Conservation (phyloP, 2,113 vertebrate genomes). For the Excalfactoria chinensis region DNA sequence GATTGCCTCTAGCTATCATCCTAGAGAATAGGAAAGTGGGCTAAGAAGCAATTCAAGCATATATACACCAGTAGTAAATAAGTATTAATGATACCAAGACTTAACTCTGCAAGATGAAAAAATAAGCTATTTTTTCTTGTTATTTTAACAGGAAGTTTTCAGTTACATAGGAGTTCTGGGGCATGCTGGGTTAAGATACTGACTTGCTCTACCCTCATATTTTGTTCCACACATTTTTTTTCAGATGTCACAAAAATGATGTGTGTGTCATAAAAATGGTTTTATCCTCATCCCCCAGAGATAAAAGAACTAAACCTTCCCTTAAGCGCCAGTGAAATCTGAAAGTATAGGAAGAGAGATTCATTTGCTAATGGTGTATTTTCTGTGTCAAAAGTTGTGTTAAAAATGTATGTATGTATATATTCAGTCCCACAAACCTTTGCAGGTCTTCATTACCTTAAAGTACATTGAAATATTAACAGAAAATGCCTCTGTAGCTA, state of each 20-base stretch:
- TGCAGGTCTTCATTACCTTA: constrained; percentile 51
- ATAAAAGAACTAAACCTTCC: constrained; percentile 59
- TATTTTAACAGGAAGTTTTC: background rate
- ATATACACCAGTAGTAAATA: background rate
- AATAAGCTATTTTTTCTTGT: background rate
- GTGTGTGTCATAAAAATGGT: background rate
- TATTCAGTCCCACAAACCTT: constrained; percentile 54
- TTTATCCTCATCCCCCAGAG: constrained; percentile 54
- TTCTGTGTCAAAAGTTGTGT: constrained; percentile 55
- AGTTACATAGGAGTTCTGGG: background rate
- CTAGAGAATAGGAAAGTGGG: background rate
- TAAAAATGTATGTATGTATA: background rate
- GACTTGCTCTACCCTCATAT: background rate
- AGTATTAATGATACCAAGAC: background rate
- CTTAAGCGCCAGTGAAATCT: constrained; percentile 61
- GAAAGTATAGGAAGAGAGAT: constrained; percentile 42
- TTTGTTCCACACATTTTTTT: background rate
- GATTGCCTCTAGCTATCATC: background rate
- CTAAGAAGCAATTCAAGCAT: background rate
- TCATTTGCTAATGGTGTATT: constrained; percentile 52
- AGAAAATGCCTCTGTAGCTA: constrained; percentile 38
- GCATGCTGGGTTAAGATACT: background rate
- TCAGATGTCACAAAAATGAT: background rate
- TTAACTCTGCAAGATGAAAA: background rate
- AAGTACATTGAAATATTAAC: constrained; percentile 37